phyloP scores from a whole-genome alignment of 2,797 vertebrate genomes.

The Monodelphis domestica region DNA sequence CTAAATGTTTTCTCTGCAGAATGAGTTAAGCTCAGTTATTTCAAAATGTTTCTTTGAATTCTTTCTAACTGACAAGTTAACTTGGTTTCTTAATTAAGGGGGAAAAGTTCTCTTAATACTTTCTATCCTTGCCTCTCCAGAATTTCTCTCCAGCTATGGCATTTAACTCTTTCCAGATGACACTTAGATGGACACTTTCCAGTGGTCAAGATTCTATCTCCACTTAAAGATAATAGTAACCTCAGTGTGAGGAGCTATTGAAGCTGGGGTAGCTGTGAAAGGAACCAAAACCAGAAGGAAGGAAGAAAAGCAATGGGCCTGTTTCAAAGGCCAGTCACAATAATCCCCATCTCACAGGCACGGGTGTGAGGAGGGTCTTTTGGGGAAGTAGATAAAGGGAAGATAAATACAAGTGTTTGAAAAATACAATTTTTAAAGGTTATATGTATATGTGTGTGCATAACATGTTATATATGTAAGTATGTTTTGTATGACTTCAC shows the following conservation, averaged over 20 bases:
- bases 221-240: neutral
- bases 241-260: neutral
- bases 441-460: too few species aligned
- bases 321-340: neutral
- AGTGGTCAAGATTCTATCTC: neutral
- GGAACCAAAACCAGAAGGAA: neutral
- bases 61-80: neutral
- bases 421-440: neutral
- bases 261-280: neutral
- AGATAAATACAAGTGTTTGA: neutral
- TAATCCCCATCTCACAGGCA: neutral
- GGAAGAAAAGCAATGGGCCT: neutral
- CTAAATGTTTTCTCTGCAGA: neutral
- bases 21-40: neutral
- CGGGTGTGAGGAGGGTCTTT: neutral
- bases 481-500: neutral
- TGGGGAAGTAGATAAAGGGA: neutral
- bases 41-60: neutral
- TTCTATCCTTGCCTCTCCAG: neutral
- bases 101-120: neutral
- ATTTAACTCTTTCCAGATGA: neutral
- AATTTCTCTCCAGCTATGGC: neutral
- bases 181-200: neutral
- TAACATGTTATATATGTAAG: too few species aligned
- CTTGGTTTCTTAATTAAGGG: neutral